Conservation (phyloP, 2,113 vertebrate genomes). For the Odobenus rosmarus region DNA sequence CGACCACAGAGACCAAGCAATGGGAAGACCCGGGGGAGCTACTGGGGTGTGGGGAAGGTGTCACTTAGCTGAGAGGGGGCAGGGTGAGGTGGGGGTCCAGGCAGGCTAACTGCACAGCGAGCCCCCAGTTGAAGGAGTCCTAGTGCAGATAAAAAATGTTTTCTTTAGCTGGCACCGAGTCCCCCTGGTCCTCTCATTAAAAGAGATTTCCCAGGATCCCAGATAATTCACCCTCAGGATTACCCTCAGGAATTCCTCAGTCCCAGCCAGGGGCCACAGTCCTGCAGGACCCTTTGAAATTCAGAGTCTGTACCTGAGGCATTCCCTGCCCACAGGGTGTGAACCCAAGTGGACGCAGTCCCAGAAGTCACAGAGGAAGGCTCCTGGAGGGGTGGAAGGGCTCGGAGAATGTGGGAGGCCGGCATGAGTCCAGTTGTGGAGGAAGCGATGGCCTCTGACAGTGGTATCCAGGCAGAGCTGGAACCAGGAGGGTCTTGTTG, state of each 20-base stretch:
- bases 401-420: rapidly evolving
- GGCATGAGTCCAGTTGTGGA: background rate
- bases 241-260: background rate
- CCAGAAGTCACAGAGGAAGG: background rate
- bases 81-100: background rate
- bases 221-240: rapidly evolving
- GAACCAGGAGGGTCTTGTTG: background rate
- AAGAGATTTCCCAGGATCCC: background rate
- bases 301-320: too few species aligned
- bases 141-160: rapidly evolving
- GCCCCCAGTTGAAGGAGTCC: background rate
- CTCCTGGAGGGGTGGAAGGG: background rate
- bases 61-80: background rate
- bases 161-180: background rate
- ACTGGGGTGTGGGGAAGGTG: background rate
- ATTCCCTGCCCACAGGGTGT: background rate
- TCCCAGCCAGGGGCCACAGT: background rate
- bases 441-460: background rate
- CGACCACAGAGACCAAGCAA: rapidly evolving
- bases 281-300: too few species aligned
- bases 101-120: background rate
- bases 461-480: rapidly evolving
- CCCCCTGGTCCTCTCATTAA: background rate
- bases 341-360: rapidly evolving
- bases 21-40: rapidly evolving